These are phyloP conservation scores for Hipposideros larvatus DNA, from an alignment of 2,797 vertebrate species.

Conservation along the genomic window DNA sequence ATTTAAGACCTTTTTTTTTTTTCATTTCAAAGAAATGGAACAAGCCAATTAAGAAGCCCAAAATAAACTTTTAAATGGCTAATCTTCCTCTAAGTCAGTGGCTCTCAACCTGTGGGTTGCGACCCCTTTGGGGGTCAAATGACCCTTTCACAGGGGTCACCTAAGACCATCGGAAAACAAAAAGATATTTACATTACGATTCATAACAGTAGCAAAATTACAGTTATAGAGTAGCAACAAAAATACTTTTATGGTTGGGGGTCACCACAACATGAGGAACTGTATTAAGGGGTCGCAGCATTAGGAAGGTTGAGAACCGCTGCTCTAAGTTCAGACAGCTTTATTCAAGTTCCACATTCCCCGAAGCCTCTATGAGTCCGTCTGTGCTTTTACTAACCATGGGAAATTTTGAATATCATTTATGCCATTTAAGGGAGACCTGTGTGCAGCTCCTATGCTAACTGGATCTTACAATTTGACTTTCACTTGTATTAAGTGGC, in stretches of 20 bases:
- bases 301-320: too few relatives aligned
- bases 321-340: conserved; percentile 10
- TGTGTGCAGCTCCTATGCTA: neutral
- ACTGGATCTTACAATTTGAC: neutral
- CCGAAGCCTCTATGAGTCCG: conserved; percentile 1
- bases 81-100: neutral
- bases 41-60: conserved; percentile 41
- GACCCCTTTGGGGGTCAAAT: too few relatives aligned
- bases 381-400: neutral
- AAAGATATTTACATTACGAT: too few relatives aligned
- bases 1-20: conserved; percentile 64
- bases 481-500: neutral
- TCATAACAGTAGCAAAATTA: too few relatives aligned
- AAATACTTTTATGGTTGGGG: too few relatives aligned
- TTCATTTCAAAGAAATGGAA: conserved; percentile 57
- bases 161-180: too few relatives aligned
- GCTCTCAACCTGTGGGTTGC: too few relatives aligned
- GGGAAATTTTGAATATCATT: neutral
- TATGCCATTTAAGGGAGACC: neutral
- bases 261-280: too few relatives aligned
- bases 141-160: too few relatives aligned
- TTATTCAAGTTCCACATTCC: neutral
- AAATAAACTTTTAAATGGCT: conserved; percentile 52
- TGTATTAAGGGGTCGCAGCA: too few relatives aligned
- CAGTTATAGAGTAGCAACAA: too few relatives aligned